Evolutionary conservation across 2,113 vertebrate genomes (phyloP).

Genomic region (Apteryx owenii): DNA sequence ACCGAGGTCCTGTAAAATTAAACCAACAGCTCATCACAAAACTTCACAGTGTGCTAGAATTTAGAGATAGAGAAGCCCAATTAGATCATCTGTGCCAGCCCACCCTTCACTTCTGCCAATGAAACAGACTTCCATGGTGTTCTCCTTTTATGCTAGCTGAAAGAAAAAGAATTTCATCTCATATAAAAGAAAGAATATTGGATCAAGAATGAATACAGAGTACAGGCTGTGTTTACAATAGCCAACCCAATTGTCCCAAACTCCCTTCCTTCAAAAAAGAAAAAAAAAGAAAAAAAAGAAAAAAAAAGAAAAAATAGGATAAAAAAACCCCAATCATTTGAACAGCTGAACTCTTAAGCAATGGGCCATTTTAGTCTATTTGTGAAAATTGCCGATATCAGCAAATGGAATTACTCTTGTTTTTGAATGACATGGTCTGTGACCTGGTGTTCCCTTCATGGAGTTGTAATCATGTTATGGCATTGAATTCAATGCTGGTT

Average conservation of each 20-base stretch:
- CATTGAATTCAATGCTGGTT: background rate
- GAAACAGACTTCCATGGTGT: conserved; percentile 47
- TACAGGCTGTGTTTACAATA: conserved; percentile 52
- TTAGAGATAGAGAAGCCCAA: conserved; percentile 24
- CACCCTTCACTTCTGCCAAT: conserved; percentile 43
- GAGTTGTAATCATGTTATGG: background rate
- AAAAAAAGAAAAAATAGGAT: background rate
- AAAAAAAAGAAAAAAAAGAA: background rate
- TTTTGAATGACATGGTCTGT: conserved; percentile 23
- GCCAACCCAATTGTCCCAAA: background rate
- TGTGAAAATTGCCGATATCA: conserved; percentile 9
- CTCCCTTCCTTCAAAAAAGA: background rate
- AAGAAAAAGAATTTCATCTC: conserved; percentile 56
- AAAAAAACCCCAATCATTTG: background rate
- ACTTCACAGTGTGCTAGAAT: background rate
- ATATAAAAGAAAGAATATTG: conserved; percentile 60
- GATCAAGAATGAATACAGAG: conserved; percentile 47
- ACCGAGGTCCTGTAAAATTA: conserved; percentile 34
- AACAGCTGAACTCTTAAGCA: conserved; percentile 37
- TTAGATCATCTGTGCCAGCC: conserved; percentile 59
- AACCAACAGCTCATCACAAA: conserved; percentile 44
- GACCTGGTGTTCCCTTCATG: conserved; percentile 16
- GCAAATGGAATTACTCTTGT: conserved; percentile 18
- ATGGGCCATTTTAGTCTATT: conserved; percentile 52
- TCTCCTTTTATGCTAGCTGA: conserved; percentile 61